Conservation (phyloP, 2,797 vertebrate genomes). For the Cyclura pinguis region DNA sequence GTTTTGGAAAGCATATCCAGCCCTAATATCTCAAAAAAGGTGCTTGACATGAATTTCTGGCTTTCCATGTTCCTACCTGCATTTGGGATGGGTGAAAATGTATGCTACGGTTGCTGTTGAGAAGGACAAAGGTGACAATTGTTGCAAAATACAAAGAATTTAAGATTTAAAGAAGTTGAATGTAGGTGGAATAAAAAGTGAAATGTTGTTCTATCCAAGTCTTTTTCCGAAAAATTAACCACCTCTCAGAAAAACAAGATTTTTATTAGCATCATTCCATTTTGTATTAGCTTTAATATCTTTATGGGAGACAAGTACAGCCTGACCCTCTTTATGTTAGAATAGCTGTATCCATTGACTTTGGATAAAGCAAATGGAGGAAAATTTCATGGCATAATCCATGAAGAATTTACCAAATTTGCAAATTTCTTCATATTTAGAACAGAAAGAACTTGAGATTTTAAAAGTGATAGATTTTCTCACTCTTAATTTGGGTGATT, state of each 20-base stretch:
- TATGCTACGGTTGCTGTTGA: too few relatives aligned
- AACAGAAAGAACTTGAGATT: background rate
- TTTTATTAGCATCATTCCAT: too few relatives aligned
- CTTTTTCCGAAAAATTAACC: too few relatives aligned
- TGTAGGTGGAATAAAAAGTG: background rate
- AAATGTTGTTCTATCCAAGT: background rate
- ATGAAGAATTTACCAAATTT: background rate
- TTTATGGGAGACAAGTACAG: background rate
- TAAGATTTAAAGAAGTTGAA: background rate
- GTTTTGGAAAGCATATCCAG: background rate
- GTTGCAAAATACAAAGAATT: background rate
- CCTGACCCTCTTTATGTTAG: background rate
- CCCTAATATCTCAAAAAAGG: background rate
- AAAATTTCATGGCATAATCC: background rate
- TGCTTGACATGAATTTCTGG: background rate
- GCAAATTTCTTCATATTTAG: background rate
- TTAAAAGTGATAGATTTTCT: background rate
- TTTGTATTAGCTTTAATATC: background rate
- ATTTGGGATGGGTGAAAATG: background rate
- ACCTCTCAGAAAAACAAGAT: too few relatives aligned
- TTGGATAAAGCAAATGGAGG: background rate
- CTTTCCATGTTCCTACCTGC: background rate
- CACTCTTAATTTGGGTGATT: background rate
- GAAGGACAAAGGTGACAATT: background rate
- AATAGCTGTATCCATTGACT: background rate